phyloP scores from a whole-genome alignment of 1,140 invertebrate species.

The Drosophila eugracilis region DNA sequence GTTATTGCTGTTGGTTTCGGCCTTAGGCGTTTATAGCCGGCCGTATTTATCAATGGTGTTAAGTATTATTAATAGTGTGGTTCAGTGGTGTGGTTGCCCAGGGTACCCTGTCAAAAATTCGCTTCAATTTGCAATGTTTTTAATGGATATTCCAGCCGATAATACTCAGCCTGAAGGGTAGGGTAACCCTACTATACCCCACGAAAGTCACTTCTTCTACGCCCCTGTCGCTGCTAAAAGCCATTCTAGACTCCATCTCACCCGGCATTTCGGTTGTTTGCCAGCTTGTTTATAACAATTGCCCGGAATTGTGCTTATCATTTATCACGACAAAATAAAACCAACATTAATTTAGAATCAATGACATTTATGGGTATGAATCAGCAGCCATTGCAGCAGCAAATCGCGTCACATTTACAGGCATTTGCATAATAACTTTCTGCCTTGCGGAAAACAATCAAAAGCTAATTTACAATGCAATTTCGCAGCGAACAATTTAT shows the following conservation, averaged over 20 bases:
- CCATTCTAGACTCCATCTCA: slow-evolving; percentile 4
- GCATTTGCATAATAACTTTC: slow-evolving; percentile 41
- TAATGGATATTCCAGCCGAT: slow-evolving; percentile 29
- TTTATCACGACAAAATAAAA: slow-evolving; percentile 61
- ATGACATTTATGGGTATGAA: slow-evolving; percentile 62
- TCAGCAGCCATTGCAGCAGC: slow-evolving; percentile 16
- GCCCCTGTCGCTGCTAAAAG: slow-evolving; percentile 8
- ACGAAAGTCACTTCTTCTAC: slow-evolving; percentile 3
- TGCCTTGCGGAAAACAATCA: slow-evolving; percentile 58
- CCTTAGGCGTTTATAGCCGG: slow-evolving; percentile 59
- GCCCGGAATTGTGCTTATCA: slow-evolving; percentile 52
- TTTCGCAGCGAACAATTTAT: slow-evolving; percentile 50
- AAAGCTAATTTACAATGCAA: slow-evolving; percentile 71
- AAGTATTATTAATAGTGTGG: slow-evolving; percentile 79
- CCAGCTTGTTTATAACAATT: slow-evolving; percentile 54
- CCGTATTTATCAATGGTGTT: slow-evolving; percentile 72
- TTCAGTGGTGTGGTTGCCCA: slow-evolving; percentile 4
- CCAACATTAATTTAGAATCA: slow-evolving; percentile 39
- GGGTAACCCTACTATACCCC: background rate
- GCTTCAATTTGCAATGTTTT: slow-evolving; percentile 7
- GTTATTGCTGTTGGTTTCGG: slow-evolving; percentile 48
- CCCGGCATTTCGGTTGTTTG: slow-evolving; percentile 8
- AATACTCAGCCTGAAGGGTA: background rate
- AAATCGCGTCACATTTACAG: slow-evolving; percentile 46
- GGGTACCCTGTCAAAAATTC: slow-evolving; percentile 37